A percentile compares a stretch with the other conserved stretches of the same genome.
Evolutionary conservation across 1,140 invertebrate genomes (phyloP).

Genomic region (Meloidogyne floridensis): DNA sequence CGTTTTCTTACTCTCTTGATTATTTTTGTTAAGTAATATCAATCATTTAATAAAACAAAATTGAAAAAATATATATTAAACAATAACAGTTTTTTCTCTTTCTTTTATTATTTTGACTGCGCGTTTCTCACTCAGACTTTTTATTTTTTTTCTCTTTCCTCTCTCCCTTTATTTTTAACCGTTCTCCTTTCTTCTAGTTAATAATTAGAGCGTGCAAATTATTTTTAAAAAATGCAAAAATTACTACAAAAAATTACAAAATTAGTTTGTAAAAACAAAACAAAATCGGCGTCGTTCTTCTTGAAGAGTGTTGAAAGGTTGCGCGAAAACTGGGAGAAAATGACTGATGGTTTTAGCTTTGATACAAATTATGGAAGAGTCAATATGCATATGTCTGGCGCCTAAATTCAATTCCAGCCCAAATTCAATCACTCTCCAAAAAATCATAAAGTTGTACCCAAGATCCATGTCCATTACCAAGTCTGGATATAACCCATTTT

Average conservation of each 20-base stretch:
- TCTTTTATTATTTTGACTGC: not conserved
- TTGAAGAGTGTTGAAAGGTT: too few species aligned
- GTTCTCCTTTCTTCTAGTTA: not conserved
- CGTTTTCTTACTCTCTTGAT: not conserved
- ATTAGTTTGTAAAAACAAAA: not conserved
- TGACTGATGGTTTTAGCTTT: too few species aligned
- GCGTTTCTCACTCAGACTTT: not conserved
- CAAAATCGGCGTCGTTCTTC: too few species aligned
- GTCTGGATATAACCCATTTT: too few species aligned
- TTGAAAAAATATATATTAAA: not conserved
- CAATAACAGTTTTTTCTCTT: not conserved
- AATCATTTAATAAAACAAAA: slow-evolving; percentile 6
- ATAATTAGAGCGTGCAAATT: not conserved
- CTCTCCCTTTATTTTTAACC: not conserved
- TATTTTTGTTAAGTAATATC: not conserved
- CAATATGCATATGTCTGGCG: too few species aligned
- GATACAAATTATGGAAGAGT: too few species aligned
- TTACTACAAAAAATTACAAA: not conserved
- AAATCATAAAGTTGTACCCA: too few species aligned
- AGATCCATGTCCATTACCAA: too few species aligned
- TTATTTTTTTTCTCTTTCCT: not conserved
- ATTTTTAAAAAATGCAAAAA: not conserved
- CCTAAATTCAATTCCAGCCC: too few species aligned
- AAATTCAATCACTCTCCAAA: too few species aligned
- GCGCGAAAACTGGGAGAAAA: too few species aligned